Evolutionary conservation across 2,888 invertebrate species (phyloP).

Genomic region (Ceratothoa steindachneri): DNA sequence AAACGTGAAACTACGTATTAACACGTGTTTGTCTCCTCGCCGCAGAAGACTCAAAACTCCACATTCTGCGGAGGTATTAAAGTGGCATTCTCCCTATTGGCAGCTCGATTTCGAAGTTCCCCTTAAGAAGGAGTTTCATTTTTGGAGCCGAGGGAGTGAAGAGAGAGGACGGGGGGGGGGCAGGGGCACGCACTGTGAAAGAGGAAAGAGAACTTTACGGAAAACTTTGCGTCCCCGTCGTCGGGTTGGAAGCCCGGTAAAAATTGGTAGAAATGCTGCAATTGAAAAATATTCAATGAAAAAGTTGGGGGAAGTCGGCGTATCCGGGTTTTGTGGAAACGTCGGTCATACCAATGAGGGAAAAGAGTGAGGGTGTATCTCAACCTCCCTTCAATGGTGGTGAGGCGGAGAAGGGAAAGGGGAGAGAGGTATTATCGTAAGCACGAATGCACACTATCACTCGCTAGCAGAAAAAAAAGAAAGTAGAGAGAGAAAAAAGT

Average conservation of each 20-base stretch:
- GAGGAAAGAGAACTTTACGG: background rate
- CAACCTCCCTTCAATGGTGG: too few relatives aligned
- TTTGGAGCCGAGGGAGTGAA: too few relatives aligned
- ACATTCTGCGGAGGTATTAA: too few relatives aligned
- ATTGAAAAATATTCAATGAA: slow-evolving; percentile 44
- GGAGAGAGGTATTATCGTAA: background rate
- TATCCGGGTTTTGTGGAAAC: slow-evolving; percentile 20
- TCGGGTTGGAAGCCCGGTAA: background rate
- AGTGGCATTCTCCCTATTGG: too few relatives aligned
- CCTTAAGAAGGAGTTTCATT: too few relatives aligned
- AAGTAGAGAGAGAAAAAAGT: too few relatives aligned
- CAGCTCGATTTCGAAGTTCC: too few relatives aligned
- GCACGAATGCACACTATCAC: background rate
- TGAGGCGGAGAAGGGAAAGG: slow-evolving; percentile 13
- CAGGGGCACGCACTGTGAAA: too few relatives aligned
- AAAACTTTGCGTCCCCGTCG: background rate
- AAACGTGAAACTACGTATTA: too few relatives aligned
- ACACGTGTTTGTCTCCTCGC: too few relatives aligned
- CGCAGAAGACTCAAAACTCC: too few relatives aligned
- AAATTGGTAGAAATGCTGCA: slow-evolving; percentile 37
- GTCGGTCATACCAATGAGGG: slow-evolving; percentile 35
- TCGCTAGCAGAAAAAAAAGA: background rate
- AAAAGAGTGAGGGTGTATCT: background rate
- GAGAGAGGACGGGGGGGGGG: too few relatives aligned
- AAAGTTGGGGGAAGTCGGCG: slow-evolving; percentile 34